Percentiles rank a stretch among this genome's conserved stretches.
phyloP scores from a whole-genome alignment of 2,113 vertebrate species.

The Eulacestoma nigropectus region DNA sequence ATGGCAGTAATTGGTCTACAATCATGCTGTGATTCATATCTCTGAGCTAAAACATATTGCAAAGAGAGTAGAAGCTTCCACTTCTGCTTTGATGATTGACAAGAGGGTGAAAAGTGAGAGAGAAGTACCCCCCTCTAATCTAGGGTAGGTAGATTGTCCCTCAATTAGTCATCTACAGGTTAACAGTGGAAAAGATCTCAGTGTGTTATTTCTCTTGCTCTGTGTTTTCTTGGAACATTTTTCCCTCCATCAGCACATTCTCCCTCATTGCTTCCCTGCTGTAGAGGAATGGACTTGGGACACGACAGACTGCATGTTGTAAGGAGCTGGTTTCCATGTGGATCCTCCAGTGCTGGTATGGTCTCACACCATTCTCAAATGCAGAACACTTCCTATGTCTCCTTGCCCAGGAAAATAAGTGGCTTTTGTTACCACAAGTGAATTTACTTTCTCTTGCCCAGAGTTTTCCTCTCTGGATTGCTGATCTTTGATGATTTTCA shows the following conservation, averaged over 20 bases:
- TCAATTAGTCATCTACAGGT: not conserved
- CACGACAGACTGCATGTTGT: no score
- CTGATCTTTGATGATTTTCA: not conserved
- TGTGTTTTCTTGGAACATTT: not conserved
- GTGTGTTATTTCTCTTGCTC: not conserved
- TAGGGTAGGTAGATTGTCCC: not conserved
- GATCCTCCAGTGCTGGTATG: not conserved
- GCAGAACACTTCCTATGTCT: not conserved
- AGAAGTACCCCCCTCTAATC: not conserved
- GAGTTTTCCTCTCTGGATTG: not conserved
- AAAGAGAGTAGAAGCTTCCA: not conserved
- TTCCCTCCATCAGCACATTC: not conserved
- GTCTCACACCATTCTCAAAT: not conserved
- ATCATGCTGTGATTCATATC: not conserved
- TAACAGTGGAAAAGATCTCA: not conserved
- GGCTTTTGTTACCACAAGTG: not conserved
- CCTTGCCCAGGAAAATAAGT: not conserved
- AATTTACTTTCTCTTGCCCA: not conserved
- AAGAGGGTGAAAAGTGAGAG: not conserved
- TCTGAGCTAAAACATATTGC: not conserved
- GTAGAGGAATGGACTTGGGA: not conserved
- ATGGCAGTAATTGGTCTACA: not conserved
- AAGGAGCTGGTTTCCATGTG: not conserved
- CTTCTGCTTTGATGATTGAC: not conserved
- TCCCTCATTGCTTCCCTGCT: not conserved